Evolutionary conservation across 1,140 invertebrate species (phyloP).

Genomic region (Pogonognathellus flavescens): DNA sequence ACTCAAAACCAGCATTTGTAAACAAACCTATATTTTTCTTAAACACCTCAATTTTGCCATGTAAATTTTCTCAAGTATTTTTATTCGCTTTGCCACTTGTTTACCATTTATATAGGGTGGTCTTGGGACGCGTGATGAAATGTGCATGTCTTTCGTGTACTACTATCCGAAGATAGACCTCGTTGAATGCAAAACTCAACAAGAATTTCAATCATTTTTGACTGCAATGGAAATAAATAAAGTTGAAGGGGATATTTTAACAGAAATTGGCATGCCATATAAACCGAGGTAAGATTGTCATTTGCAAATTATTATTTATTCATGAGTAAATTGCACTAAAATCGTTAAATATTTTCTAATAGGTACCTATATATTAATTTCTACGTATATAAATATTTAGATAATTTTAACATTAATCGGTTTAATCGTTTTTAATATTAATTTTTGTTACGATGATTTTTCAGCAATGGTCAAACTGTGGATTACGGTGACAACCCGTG

Average conservation of each 20-base stretch:
- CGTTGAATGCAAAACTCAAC: slow-evolving; percentile 55
- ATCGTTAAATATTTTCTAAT: too few relatives aligned
- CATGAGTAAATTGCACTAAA: too few relatives aligned
- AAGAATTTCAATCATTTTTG: slow-evolving; percentile 61
- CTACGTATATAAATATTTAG: too few relatives aligned
- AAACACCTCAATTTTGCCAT: too few relatives aligned
- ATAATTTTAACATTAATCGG: too few relatives aligned
- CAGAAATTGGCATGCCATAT: slow-evolving; percentile 58
- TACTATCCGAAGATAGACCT: slow-evolving; percentile 63
- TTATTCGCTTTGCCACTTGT: too few relatives aligned
- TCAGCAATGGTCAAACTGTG: slow-evolving; percentile 4
- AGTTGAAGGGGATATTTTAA: slow-evolving; percentile 55
- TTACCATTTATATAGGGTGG: too few relatives aligned
- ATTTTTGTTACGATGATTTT: background rate
- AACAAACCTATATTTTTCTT: slow-evolving; percentile 79
- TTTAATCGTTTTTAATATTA: background rate
- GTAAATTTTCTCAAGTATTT: slow-evolving; percentile 81
- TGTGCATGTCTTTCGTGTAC: slow-evolving; percentile 54
- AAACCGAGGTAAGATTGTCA: slow-evolving; percentile 60
- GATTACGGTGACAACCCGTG: slow-evolving; percentile 47
- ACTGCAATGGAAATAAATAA: slow-evolving; percentile 49
- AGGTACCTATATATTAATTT: too few relatives aligned
- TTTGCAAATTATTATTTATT: too few relatives aligned
- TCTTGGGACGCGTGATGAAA: slow-evolving; percentile 54
- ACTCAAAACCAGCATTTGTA: slow-evolving; percentile 68